Percentiles rank a stretch among this genome's conserved stretches.
These are phyloP conservation scores for Anthopleura xanthogrammica DNA, from an alignment of 92 coral and sea anemone species.

Conservation along the genomic window DNA sequence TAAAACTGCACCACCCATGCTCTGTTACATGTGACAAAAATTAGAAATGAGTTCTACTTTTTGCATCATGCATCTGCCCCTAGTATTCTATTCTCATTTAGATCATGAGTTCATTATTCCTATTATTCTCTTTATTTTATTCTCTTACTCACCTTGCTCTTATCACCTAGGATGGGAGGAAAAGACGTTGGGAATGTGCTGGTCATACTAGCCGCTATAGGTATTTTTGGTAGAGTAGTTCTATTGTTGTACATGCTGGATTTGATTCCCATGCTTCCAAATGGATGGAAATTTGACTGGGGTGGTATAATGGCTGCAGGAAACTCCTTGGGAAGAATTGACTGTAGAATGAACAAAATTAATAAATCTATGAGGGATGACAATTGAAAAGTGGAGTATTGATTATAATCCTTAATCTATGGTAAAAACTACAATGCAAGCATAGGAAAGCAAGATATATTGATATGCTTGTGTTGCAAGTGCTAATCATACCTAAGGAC, in stretches of 20 bases:
- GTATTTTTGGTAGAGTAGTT: slow-evolving; percentile 84
- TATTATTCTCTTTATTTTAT: neutral
- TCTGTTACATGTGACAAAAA: no score
- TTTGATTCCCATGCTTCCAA: slow-evolving; percentile 58
- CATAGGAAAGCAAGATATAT: neutral
- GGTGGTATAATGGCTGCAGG: slow-evolving; percentile 49
- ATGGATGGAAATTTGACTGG: slow-evolving; percentile 54
- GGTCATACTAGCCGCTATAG: slow-evolving; percentile 77
- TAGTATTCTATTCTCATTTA: neutral
- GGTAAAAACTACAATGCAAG: neutral
- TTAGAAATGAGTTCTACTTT: no score
- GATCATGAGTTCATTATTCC: neutral
- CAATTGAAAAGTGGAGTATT: neutral
- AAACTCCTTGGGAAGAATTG: slow-evolving; percentile 69
- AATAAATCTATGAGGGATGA: neutral
- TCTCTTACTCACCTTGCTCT: slow-evolving; percentile 65
- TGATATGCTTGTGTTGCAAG: no score
- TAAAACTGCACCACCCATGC: no score
- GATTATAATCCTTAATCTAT: no score
- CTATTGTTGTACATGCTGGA: slow-evolving; percentile 50
- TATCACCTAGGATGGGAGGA: slow-evolving; percentile 79
- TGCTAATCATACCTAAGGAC: no score
- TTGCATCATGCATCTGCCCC: no score
- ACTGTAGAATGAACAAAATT: slow-evolving; percentile 32
- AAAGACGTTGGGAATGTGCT: slow-evolving; percentile 88